A percentile compares a stretch with the other conserved stretches of the same genome.
Evolutionary conservation across 2,797 vertebrate genomes (phyloP).

Genomic region (Anguilla megastoma): DNA sequence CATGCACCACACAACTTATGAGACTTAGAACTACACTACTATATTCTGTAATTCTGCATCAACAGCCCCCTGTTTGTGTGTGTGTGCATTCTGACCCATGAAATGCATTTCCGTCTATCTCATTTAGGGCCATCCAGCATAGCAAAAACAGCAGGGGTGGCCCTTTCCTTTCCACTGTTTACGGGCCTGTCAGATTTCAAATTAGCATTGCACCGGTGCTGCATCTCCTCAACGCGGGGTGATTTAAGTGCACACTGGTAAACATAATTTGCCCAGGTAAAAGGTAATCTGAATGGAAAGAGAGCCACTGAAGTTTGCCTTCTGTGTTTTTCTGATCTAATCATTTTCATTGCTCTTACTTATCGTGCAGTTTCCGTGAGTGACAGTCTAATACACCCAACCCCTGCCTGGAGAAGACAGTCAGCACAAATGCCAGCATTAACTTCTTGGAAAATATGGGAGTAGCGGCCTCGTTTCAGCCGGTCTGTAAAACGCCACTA

Average conservation of each 20-base stretch:
- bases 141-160: slow-evolving; percentile 16
- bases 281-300: slow-evolving; percentile 13
- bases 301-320: slow-evolving; percentile 11
- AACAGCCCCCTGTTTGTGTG: background rate
- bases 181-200: slow-evolving; percentile 6
- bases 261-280: slow-evolving; percentile 13
- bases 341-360: slow-evolving; percentile 31
- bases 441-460: background rate
- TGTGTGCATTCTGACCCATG: slow-evolving; percentile 26
- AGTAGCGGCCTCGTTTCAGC: background rate
- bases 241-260: slow-evolving; percentile 17
- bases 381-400: slow-evolving; percentile 29
- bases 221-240: background rate
- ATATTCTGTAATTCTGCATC: background rate
- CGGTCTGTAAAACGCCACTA: background rate
- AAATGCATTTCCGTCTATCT: slow-evolving; percentile 35
- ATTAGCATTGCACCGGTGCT: background rate
- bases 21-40: background rate
- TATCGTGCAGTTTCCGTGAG: slow-evolving; percentile 29
- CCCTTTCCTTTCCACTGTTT: slow-evolving; percentile 10
- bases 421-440: slow-evolving; percentile 32
- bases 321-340: slow-evolving; percentile 23
- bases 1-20: background rate
- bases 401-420: slow-evolving; percentile 1
- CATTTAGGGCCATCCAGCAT: slow-evolving; percentile 17